Conservation (phyloP, 2,797 vertebrate genomes). For the Psittacula derbiana region DNA sequence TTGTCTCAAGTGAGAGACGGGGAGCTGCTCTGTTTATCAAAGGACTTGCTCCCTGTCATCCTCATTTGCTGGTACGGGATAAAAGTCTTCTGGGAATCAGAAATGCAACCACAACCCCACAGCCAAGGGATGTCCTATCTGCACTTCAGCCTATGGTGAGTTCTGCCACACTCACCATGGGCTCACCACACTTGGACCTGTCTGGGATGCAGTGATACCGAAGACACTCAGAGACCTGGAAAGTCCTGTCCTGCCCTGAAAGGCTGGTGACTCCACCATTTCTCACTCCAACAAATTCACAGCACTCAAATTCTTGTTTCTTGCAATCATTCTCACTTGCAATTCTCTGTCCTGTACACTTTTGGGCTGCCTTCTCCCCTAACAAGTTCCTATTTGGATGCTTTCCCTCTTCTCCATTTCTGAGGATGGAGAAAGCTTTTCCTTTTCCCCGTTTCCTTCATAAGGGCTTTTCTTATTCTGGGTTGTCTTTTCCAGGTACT, state of each 20-base stretch:
- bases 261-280: background rate
- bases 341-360: background rate
- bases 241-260: background rate
- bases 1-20: background rate
- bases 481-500: background rate
- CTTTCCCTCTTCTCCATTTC: background rate
- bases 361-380: background rate
- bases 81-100: background rate
- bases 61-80: fast-evolving
- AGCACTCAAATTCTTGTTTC: background rate
- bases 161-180: fast-evolving
- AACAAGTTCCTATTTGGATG: background rate
- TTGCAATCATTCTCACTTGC: background rate
- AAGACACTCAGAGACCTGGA: background rate
- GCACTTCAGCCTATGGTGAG: background rate
- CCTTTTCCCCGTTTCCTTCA: background rate
- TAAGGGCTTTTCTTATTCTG: background rate
- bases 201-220: background rate
- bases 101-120: background rate
- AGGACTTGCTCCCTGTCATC: fast-evolving
- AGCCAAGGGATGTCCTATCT: background rate
- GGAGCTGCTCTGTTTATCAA: background rate
- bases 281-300: background rate
- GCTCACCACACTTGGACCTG: background rate
- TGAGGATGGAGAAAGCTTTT: background rate